Base-by-base conservation (phyloP, 2,888 invertebrate genomes). In the Gastracanthus pulcherrimus region DNA sequence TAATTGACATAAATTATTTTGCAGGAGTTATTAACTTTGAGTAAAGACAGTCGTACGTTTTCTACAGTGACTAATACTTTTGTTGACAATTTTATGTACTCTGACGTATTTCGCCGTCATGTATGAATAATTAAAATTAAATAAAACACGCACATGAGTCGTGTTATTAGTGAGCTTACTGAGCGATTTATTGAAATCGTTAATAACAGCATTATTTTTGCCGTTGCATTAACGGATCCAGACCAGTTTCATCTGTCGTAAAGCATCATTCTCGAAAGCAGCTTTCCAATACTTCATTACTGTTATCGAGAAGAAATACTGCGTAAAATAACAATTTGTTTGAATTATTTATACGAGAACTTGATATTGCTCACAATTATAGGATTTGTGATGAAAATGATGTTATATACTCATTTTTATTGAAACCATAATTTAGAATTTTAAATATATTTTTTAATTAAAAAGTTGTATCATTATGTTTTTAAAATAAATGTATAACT, bases 191-290 rank as follows among this genome's bases (percentile, higher is more conserved):
- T 76, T 38, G 67, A 19, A 69, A 69, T 58, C 76, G 62, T 76
- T 69, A 76, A 76, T 76, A 76, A 76, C 76, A 58, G 69, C 23
- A 76, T 69, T 76, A 76, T 69, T 76, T 76, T 69, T 67, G 58
- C 55, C 29, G n/a, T 23, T 31, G 36, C 26, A 29, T 29, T 66
- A 31, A 48, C n/a, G 19, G 11, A 31, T 58, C 1, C 48, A 36
- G 23, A 13, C 11, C 41, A 58, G 13, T 69, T 67, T 48, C n/a
- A 69, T 51, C 38, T 41, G 67, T 69, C 76, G 51, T 69, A 60
- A 76, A 76, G 48, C 41, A 76, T 76, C 55, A 69, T 69, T 58
- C 76, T 69, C 11, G n/a, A 66, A 64, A 75, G 64, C 64, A 36
- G 55, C 66, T 76, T 66, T 74, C n/a, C 62, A 41, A 72, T 41